Evolutionary conservation across 2,888 invertebrate species (phyloP).

Genomic region (Diploptera punctata): DNA sequence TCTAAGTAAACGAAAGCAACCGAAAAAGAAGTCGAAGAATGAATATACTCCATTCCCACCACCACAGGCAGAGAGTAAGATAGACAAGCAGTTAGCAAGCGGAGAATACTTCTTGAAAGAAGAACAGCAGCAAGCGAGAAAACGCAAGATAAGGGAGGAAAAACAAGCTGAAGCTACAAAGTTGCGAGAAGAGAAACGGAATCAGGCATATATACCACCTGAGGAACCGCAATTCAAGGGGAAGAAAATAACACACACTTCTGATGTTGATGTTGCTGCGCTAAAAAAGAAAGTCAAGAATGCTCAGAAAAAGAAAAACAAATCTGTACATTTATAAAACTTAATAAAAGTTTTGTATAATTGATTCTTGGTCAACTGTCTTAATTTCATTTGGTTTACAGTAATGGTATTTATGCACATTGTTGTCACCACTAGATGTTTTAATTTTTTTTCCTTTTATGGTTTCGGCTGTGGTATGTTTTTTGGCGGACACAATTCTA

Average conservation of each 20-base stretch:
- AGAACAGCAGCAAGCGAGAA: slow-evolving; percentile 75
- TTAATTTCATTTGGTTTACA: no score
- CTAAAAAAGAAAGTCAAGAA: slow-evolving; percentile 81
- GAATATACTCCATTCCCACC: slow-evolving; percentile 99
- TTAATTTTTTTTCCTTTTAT: no score
- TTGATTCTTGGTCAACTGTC: no score
- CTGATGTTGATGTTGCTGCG: slow-evolving; percentile 69
- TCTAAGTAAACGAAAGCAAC: slow-evolving; percentile 85
- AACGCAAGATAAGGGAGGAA: slow-evolving; percentile 75
- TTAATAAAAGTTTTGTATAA: no score
- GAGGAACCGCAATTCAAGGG: slow-evolving; percentile 59
- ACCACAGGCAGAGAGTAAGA: slow-evolving; percentile 85
- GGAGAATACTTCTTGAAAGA: slow-evolving; percentile 97
- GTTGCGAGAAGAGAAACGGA: slow-evolving; percentile 76
- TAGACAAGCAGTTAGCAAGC: slow-evolving; percentile 90
- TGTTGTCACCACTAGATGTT: no score
- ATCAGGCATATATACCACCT: slow-evolving; percentile 84
- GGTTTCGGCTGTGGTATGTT: no score
- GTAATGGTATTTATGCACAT: no score
- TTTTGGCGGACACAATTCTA: no score
- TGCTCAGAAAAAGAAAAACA: slow-evolving; percentile 49
- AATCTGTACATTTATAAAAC: no score
- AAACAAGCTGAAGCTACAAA: slow-evolving; percentile 78
- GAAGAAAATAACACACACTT: slow-evolving; percentile 48
- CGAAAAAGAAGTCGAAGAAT: slow-evolving; percentile 89